phyloP scores from a whole-genome alignment of 2,113 vertebrate genomes.

The Ascaphus truei region DNA sequence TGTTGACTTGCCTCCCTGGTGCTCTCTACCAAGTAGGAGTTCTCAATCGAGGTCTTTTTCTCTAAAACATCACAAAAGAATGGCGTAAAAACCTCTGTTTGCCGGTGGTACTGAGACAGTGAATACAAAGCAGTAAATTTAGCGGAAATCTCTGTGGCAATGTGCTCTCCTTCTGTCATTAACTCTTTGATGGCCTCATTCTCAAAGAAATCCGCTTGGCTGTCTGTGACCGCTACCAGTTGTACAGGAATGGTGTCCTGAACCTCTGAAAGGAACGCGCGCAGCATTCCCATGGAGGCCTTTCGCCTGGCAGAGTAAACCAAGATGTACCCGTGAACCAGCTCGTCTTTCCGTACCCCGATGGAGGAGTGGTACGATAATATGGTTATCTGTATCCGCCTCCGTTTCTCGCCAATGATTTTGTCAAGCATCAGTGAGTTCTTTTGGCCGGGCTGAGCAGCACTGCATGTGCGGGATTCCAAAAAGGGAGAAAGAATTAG shows the following conservation, averaged over 20 bases:
- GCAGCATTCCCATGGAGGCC: slow-evolving; percentile 95
- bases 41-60: slow-evolving; percentile 92
- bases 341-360: slow-evolving; percentile 92
- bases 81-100: slow-evolving; percentile 92
- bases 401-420: slow-evolving; percentile 90
- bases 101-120: slow-evolving; percentile 92
- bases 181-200: slow-evolving; percentile 95
- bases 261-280: slow-evolving; percentile 93
- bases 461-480: slow-evolving; percentile 92
- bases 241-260: slow-evolving; percentile 97
- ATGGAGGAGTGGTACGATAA: slow-evolving; percentile 96
- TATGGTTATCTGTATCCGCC: slow-evolving; percentile 91
- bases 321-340: slow-evolving; percentile 97
- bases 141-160: slow-evolving; percentile 92
- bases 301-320: slow-evolving; percentile 95
- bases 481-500: slow-evolving; percentile 97
- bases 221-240: slow-evolving; percentile 95
- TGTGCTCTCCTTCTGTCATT: slow-evolving; percentile 98
- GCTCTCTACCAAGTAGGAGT: slow-evolving; percentile 85
- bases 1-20: slow-evolving; percentile 77
- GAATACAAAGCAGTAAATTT: slow-evolving; percentile 98
- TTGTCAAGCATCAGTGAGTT: slow-evolving; percentile 95
- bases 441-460: slow-evolving; percentile 89
- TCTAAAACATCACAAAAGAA: slow-evolving; percentile 96
- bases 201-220: slow-evolving; percentile 97